Percentiles rank a stretch among this genome's conserved stretches.
phyloP scores from a whole-genome alignment of 2,888 invertebrate genomes.

The Volucella bombylans region DNA sequence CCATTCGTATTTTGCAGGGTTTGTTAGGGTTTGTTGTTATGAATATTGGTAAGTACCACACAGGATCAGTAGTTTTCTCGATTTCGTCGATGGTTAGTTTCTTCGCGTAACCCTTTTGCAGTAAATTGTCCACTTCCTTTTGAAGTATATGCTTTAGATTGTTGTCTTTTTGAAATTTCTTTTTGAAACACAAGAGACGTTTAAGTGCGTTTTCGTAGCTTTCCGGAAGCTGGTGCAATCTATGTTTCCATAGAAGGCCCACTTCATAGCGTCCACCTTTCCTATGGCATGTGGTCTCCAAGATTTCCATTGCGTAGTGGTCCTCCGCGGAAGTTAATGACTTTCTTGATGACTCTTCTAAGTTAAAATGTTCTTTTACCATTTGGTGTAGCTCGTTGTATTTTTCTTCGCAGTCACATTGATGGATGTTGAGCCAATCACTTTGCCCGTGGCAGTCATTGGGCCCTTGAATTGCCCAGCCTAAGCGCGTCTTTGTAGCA shows the following conservation, averaged over 20 bases:
- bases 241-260: constrained; percentile 74
- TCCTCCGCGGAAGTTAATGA: constrained; percentile 46
- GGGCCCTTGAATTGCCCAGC: constrained; percentile 6
- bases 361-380: constrained; percentile 33
- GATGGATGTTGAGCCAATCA: constrained; percentile 29
- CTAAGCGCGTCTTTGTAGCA: constrained; percentile 1
- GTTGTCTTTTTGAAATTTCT: constrained; percentile 60
- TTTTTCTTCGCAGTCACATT: constrained; percentile 34
- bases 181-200: constrained; percentile 67
- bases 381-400: constrained; percentile 35
- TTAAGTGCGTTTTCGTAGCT: constrained; percentile 62
- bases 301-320: constrained; percentile 37
- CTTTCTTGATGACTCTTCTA: constrained; percentile 21
- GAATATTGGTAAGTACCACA: constrained; percentile 17
- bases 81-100: constrained; percentile 57
- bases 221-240: constrained; percentile 58
- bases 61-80: constrained; percentile 3
- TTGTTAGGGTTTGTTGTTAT: constrained; percentile 68
- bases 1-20: constrained; percentile 75
- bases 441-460: neutral
- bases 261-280: constrained; percentile 60
- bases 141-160: constrained; percentile 51
- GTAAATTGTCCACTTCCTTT: constrained; percentile 60
- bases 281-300: constrained; percentile 55
- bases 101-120: constrained; percentile 68